These are phyloP conservation scores for Melanostoma scalare DNA, from an alignment of 2,888 invertebrate species.

Conservation along the genomic window DNA sequence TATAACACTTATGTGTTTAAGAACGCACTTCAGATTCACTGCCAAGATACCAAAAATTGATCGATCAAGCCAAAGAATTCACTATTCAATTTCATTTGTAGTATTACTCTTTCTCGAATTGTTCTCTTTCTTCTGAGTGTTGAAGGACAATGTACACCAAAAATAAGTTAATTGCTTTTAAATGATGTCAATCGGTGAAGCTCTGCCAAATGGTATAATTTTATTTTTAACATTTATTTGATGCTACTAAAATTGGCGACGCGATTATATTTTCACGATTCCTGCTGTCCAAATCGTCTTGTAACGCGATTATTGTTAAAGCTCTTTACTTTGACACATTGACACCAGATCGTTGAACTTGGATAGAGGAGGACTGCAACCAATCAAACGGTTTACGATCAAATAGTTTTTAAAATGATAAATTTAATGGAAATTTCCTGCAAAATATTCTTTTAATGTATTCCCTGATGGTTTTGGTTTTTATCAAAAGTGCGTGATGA, in stretches of 20 bases:
- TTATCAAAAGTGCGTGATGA: not conserved
- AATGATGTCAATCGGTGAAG: constrained; percentile 25
- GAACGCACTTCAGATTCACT: constrained; percentile 62
- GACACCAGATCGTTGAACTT: constrained; percentile 54
- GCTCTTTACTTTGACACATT: not conserved
- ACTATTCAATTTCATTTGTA: constrained; percentile 23
- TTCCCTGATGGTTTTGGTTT: not conserved
- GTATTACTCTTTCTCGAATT: not conserved
- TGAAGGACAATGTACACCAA: constrained; percentile 27
- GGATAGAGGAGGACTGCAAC: not conserved
- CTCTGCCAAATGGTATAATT: constrained; percentile 40
- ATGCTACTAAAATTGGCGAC: constrained; percentile 4
- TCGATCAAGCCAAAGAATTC: constrained; percentile 40
- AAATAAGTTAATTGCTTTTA: constrained; percentile 9
- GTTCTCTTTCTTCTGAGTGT: constrained; percentile 24
- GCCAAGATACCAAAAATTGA: constrained; percentile 45
- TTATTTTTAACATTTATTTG: constrained; percentile 32
- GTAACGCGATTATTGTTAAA: constrained; percentile 30
- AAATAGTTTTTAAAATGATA: not conserved
- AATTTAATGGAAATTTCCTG: not conserved
- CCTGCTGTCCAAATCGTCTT: constrained; percentile 48
- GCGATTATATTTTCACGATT: constrained; percentile 25
- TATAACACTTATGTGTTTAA: constrained; percentile 21
- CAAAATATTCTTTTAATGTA: not conserved
- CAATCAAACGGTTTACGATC: not conserved